These are phyloP conservation scores for Ailuropoda melanoleuca DNA, from an alignment of 2,113 vertebrate species.

Conservation along the genomic window DNA sequence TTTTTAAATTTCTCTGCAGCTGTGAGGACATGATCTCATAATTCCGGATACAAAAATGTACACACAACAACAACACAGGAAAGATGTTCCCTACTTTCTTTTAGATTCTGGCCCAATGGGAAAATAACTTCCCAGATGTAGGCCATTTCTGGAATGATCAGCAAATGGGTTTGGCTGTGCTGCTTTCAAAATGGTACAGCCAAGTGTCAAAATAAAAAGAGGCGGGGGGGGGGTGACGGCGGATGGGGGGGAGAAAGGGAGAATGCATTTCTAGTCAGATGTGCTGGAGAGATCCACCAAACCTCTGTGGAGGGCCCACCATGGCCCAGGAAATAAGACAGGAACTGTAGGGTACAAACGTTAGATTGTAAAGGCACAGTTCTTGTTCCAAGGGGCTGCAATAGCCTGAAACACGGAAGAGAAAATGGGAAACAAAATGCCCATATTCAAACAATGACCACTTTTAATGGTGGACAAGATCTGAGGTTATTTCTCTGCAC, in stretches of 20 bases:
- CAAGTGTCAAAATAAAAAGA: neutral
- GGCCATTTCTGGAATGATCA: neutral
- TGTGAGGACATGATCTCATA: conserved; percentile 7
- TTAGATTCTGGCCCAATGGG: neutral
- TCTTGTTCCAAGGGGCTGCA: neutral
- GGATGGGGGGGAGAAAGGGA: accelerated
- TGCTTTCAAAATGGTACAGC: neutral
- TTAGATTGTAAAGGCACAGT: neutral
- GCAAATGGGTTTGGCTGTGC: neutral
- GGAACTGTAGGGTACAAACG: accelerated
- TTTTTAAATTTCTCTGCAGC: neutral
- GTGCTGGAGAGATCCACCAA: accelerated
- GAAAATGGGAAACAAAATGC: no score
- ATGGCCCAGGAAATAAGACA: neutral
- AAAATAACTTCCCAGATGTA: neutral
- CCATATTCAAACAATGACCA: neutral
- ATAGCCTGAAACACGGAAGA: neutral
- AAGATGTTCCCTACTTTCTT: neutral
- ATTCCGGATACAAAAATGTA: neutral
- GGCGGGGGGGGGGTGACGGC: accelerated
- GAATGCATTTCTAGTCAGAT: neutral
- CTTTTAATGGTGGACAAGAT: accelerated
- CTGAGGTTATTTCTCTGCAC: neutral
- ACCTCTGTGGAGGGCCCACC: accelerated
- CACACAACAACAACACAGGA: neutral